These are phyloP conservation scores for Tinamus major DNA, from an alignment of 2,797 vertebrate species.

Conservation along the genomic window DNA sequence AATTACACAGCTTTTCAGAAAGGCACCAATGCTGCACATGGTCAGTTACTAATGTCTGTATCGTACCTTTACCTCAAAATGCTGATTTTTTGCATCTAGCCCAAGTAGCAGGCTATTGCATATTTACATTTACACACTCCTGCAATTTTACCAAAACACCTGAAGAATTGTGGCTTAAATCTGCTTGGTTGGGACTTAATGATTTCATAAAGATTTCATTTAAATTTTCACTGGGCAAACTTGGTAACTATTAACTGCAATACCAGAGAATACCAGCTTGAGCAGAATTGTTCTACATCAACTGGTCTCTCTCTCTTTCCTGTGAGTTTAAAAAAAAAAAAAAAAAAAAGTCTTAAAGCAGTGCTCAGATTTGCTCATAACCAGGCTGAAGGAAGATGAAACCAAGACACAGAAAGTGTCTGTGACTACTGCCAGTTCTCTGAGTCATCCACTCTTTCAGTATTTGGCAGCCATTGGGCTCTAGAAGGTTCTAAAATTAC, in stretches of 20 bases:
- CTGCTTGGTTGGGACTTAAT: background rate
- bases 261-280: background rate
- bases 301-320: background rate
- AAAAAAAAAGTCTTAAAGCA: background rate
- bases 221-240: background rate
- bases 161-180: constrained; percentile 11
- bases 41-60: background rate
- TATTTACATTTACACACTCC: background rate
- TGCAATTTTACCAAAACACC: background rate
- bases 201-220: background rate
- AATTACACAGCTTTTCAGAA: background rate
- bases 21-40: accelerated
- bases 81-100: background rate
- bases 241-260: background rate
- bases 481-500: background rate
- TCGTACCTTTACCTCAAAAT: background rate
- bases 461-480: background rate
- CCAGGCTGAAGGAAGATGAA: background rate
- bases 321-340: too few species aligned
- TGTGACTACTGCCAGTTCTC: background rate
- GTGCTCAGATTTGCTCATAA: background rate
- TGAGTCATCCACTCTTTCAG: background rate
- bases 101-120: background rate
- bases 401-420: background rate
- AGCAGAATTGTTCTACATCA: background rate